phyloP scores from a whole-genome alignment of 23 tunicate species.

The Styela clava region DNA sequence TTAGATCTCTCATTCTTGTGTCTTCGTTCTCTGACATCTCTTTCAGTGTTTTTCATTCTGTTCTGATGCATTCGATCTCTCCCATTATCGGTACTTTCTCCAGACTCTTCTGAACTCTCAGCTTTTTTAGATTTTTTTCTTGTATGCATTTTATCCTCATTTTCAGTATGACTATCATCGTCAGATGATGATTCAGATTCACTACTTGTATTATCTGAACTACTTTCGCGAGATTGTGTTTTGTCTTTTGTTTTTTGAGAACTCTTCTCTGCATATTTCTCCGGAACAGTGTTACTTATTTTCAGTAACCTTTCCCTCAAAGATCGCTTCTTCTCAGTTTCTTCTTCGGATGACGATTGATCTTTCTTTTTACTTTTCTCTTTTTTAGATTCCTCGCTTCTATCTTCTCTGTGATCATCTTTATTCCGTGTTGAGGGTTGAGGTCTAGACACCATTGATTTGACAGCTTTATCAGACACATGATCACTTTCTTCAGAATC shows the following conservation, averaged over 20 bases:
- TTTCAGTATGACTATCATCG: background rate
- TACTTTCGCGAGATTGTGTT: background rate
- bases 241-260: background rate
- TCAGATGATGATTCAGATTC: background rate
- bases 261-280: background rate
- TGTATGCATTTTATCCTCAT: background rate
- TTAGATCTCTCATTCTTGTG: background rate
- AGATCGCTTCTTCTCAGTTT: background rate
- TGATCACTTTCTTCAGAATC: background rate
- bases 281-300: background rate
- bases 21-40: too few species aligned
- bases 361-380: background rate
- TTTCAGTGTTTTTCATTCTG: background rate
- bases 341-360: background rate
- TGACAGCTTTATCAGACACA: background rate
- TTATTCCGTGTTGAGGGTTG: background rate
- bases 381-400: background rate
- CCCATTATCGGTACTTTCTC: background rate
- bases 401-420: background rate
- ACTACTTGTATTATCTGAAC: background rate
- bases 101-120: background rate
- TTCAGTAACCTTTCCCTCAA: constrained; percentile 2
- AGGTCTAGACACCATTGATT: background rate
- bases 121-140: background rate
- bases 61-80: background rate